Evolutionary conservation across 2,797 vertebrate genomes (phyloP).

Genomic region (Margarornis squamiger): DNA sequence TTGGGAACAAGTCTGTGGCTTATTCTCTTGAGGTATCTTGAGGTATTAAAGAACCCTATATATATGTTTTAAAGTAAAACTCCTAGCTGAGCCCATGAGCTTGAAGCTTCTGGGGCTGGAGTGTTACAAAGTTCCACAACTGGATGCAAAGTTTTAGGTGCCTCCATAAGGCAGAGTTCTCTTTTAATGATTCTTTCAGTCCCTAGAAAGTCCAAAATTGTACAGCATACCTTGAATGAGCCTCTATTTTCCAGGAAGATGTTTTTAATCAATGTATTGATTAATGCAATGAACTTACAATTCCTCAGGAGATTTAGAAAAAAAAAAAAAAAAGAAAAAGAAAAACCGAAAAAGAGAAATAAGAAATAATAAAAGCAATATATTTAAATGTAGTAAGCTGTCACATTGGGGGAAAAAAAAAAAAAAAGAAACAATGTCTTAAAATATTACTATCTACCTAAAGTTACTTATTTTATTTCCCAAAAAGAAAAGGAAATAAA

Average conservation of each 20-base stretch:
- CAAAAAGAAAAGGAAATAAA: not conserved
- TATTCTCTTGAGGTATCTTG: too few relatives aligned
- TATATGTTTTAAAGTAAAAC: too few relatives aligned
- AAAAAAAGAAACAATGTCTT: not conserved
- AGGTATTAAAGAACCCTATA: too few relatives aligned
- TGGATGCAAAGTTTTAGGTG: not conserved
- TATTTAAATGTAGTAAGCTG: not conserved
- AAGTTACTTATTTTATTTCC: not conserved
- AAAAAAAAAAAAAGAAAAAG: not conserved
- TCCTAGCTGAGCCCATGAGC: too few relatives aligned
- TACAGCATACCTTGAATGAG: not conserved
- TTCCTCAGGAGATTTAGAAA: not conserved
- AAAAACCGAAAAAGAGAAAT: not conserved
- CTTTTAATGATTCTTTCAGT: not conserved
- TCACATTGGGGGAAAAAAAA: not conserved
- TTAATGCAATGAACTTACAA: not conserved
- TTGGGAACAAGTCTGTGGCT: too few relatives aligned
- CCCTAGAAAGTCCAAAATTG: not conserved
- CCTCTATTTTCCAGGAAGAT: not conserved
- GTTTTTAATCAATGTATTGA: conserved; percentile 12
- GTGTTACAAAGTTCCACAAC: not conserved
- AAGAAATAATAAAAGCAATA: not conserved
- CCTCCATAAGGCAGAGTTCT: not conserved
- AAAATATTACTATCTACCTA: not conserved
- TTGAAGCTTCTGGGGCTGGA: too few relatives aligned